These are phyloP conservation scores for Anoplolepis gracilipes DNA, from an alignment of 1,140 invertebrate species.

Conservation along the genomic window DNA sequence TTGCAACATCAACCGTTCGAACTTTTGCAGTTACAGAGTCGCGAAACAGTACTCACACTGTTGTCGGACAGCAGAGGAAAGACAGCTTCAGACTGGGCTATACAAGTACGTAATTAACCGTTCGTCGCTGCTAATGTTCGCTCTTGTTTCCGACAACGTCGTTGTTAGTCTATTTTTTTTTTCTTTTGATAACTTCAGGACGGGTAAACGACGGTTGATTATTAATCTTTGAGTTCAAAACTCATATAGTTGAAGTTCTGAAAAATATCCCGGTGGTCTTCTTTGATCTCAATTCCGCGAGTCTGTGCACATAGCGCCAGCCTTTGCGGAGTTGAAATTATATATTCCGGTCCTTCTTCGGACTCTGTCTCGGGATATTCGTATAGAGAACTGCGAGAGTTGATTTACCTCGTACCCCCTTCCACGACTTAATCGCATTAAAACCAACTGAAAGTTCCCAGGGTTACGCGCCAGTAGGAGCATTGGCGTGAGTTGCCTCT, in stretches of 20 bases:
- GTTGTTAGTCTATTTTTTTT: slow-evolving; percentile 11
- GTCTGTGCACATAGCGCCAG: neutral
- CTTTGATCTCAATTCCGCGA: slow-evolving; percentile 35
- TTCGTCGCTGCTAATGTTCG: slow-evolving; percentile 46
- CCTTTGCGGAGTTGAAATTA: slow-evolving; percentile 27
- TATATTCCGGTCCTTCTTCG: slow-evolving; percentile 28
- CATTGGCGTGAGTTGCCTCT: slow-evolving; percentile 23
- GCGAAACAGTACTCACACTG: slow-evolving; percentile 42
- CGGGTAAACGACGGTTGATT: slow-evolving; percentile 1
- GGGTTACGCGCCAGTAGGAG: slow-evolving; percentile 14
- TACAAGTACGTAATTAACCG: slow-evolving; percentile 58
- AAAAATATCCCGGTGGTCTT: neutral
- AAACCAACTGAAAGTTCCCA: slow-evolving; percentile 74
- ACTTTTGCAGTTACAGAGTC: slow-evolving; percentile 60
- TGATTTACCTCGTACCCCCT: slow-evolving; percentile 53
- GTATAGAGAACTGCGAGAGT: slow-evolving; percentile 11
- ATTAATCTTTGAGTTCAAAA: neutral
- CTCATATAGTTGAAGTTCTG: neutral
- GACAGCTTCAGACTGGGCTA: slow-evolving; percentile 21
- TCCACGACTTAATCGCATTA: slow-evolving; percentile 69
- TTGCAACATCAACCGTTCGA: slow-evolving; percentile 58
- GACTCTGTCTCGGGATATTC: slow-evolving; percentile 37
- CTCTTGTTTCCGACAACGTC: slow-evolving; percentile 31
- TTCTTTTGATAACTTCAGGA: neutral
- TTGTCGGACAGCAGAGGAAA: slow-evolving; percentile 47